These are phyloP conservation scores for Drosophila hawaiiensis DNA, from an alignment of 2,888 invertebrate species.

Conservation along the genomic window DNA sequence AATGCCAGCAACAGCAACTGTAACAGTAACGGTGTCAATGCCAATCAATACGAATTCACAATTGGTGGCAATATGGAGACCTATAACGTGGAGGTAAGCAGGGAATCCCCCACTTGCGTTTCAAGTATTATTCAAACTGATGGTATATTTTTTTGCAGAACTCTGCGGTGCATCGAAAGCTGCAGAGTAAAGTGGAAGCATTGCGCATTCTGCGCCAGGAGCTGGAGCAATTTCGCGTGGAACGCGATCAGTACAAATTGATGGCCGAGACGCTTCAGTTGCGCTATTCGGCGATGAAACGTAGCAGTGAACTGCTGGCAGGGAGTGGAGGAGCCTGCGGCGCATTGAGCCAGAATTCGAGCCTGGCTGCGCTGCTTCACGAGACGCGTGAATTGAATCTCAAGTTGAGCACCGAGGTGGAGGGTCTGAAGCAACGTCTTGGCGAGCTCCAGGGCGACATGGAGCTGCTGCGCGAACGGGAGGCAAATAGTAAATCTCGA, in stretches of 20 bases:
- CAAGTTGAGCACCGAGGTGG: conserved; percentile 87
- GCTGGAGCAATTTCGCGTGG: conserved; percentile 91
- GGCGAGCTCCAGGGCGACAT: conserved; percentile 90
- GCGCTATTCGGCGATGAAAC: conserved; percentile 86
- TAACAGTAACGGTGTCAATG: conserved; percentile 52
- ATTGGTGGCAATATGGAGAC: conserved; percentile 85
- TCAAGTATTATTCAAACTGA: not conserved
- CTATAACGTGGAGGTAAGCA: conserved; percentile 84
- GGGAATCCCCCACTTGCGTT: not conserved
- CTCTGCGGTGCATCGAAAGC: conserved; percentile 89
- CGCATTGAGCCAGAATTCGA: conserved; percentile 82
- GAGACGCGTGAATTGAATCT: conserved; percentile 88
- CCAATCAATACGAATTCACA: conserved; percentile 76
- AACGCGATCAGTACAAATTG: conserved; percentile 92
- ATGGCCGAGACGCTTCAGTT: conserved; percentile 92
- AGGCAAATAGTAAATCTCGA: conserved; percentile 45
- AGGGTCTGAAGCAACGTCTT: conserved; percentile 90
- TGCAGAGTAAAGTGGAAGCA: conserved; percentile 93
- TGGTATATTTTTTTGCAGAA: conserved; percentile 85
- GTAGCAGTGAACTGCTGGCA: conserved; percentile 76
- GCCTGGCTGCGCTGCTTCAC: conserved; percentile 87
- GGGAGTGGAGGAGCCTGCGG: conserved; percentile 57
- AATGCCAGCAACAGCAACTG: conserved; percentile 30
- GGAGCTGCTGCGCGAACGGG: conserved; percentile 87
- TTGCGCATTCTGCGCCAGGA: conserved; percentile 91